A percentile compares a stretch with the other conserved stretches of the same genome.
phyloP scores from a whole-genome alignment of 2,113 vertebrate species.

The Hemibagrus wyckioides region DNA sequence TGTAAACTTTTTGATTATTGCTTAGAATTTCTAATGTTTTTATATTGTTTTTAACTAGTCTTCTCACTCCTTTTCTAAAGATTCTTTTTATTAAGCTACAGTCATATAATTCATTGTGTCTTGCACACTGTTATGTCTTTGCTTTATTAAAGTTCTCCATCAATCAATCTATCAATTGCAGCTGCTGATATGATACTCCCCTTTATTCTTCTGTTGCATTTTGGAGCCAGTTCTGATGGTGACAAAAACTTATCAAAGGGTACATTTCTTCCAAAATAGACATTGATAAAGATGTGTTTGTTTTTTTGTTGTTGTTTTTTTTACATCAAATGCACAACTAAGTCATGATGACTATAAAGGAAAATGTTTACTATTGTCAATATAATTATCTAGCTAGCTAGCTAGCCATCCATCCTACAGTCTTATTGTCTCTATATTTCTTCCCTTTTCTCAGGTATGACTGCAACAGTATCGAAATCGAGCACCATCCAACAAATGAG shows the following conservation, averaged over 20 bases:
- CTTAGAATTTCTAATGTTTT: background rate
- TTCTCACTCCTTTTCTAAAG: background rate
- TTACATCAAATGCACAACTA: background rate
- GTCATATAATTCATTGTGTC: background rate
- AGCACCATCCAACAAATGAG: too few relatives aligned
- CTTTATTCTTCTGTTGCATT: constrained; percentile 51
- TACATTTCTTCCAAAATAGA: background rate
- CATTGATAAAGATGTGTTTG: background rate
- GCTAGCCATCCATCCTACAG: too few relatives aligned
- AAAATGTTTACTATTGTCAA: background rate
- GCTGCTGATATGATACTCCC: constrained; percentile 38
- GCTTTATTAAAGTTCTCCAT: background rate
- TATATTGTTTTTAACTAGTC: background rate
- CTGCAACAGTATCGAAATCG: too few relatives aligned
- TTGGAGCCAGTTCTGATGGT: background rate
- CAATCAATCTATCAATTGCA: background rate
- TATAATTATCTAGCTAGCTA: too few relatives aligned
- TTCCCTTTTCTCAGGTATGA: too few relatives aligned
- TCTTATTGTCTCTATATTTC: too few relatives aligned
- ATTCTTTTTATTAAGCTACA: background rate
- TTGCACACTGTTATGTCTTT: background rate
- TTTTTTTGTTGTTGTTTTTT: background rate
- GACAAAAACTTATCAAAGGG: too few relatives aligned
- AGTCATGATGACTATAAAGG: background rate
- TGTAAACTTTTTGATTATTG: background rate